Percentiles rank a stretch among this genome's conserved stretches.
Evolutionary conservation across 2,113 vertebrate species (phyloP).

Genomic region (Condylura cristata): DNA sequence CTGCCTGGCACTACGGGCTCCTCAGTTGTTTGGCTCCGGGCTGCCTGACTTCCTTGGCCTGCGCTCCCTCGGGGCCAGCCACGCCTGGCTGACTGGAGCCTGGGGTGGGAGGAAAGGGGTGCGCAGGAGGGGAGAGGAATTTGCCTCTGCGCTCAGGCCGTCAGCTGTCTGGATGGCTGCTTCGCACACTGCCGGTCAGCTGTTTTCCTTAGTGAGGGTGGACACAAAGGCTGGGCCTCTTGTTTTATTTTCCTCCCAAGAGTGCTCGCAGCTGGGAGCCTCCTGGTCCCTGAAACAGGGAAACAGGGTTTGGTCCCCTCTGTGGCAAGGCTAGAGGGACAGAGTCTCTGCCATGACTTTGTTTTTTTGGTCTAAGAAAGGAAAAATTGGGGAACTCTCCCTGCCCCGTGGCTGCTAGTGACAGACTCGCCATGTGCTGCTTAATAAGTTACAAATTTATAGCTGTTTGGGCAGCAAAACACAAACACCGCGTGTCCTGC

Average conservation of each 20-base stretch:
- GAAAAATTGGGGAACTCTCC: not conserved
- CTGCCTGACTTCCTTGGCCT: constrained; percentile 8
- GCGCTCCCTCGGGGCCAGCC: constrained; percentile 59
- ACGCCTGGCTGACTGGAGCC: constrained; percentile 42
- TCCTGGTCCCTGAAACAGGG: not conserved
- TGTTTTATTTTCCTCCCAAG: constrained; percentile 73
- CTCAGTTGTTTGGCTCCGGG: not conserved
- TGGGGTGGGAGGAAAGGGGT: constrained; percentile 12
- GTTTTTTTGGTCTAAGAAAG: not conserved
- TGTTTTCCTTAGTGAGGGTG: constrained; percentile 71
- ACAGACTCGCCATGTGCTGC: constrained; percentile 57
- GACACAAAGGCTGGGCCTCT: constrained; percentile 37
- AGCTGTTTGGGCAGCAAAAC: constrained; percentile 53
- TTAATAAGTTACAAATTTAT: constrained; percentile 72
- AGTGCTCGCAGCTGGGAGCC: not conserved
- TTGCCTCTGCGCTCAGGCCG: constrained; percentile 52
- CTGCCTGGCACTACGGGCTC: not conserved
- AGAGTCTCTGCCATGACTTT: constrained; percentile 4
- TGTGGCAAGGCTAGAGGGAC: not conserved
- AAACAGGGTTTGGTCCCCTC: not conserved
- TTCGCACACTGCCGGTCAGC: constrained; percentile 63
- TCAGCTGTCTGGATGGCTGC: constrained; percentile 75
- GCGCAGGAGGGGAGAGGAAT: constrained; percentile 71
- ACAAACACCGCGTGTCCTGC: constrained; percentile 41
- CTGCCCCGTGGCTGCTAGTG: not conserved